These are phyloP conservation scores for Capitulum mitella DNA, from an alignment of 2,888 invertebrate genomes.

Conservation along the genomic window DNA sequence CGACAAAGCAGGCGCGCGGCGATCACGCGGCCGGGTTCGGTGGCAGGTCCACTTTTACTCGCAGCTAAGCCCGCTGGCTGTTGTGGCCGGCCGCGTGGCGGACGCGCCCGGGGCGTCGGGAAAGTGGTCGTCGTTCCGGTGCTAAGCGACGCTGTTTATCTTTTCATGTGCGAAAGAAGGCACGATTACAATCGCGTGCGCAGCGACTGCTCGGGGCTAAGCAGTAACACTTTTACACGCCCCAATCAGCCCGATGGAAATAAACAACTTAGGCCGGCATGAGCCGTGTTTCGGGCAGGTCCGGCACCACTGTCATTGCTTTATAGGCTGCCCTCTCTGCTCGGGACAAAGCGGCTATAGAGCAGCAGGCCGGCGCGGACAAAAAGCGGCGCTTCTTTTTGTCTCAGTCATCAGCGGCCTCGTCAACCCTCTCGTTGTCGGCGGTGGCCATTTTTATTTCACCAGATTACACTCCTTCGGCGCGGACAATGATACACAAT, in stretches of 20 bases:
- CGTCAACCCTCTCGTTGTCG: not conserved
- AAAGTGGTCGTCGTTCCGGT: not conserved
- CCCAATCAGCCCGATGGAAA: not conserved
- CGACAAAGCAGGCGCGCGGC: no score
- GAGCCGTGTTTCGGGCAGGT: not conserved
- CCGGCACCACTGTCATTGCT: not conserved
- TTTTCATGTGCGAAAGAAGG: not conserved
- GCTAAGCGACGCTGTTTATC: not conserved
- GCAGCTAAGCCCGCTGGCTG: no score
- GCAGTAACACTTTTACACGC: not conserved
- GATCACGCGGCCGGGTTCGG: no score
- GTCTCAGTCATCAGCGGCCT: not conserved
- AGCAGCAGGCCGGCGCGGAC: not conserved
- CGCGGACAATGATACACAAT: slow-evolving; percentile 9
- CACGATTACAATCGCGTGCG: not conserved
- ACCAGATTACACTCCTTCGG: not conserved
- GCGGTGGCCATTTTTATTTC: slow-evolving; percentile 8
- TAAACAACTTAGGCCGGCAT: not conserved
- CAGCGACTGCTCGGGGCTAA: not conserved
- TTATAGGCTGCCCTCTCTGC: not conserved
- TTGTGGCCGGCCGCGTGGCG: no score
- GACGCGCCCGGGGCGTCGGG: no score
- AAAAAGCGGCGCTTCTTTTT: slow-evolving; percentile 5
- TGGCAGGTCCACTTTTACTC: no score
- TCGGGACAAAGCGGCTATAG: not conserved